Conservation (phyloP, 2,797 vertebrate species). For the Gadopsis bispinosus region DNA sequence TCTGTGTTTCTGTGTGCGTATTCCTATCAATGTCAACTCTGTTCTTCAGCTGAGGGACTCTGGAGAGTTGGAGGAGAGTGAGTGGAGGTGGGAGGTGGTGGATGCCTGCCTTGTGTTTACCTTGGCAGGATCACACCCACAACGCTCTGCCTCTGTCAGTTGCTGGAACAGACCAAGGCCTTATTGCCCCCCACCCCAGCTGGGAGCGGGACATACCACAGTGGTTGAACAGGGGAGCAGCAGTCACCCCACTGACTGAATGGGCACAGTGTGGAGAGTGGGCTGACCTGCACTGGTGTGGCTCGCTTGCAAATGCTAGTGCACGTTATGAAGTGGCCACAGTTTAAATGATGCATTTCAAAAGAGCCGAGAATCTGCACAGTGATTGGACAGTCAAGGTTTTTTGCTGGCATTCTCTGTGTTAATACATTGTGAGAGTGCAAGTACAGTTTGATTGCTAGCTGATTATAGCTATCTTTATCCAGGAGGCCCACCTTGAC, state of each 20-base stretch:
- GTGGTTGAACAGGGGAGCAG: slow-evolving; percentile 65
- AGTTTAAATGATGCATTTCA: slow-evolving; percentile 74
- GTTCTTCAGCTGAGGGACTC: slow-evolving; percentile 71
- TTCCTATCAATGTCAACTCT: slow-evolving; percentile 78
- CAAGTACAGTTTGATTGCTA: slow-evolving; percentile 10
- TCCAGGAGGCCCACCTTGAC: not conserved
- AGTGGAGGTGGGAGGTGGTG: slow-evolving; percentile 54
- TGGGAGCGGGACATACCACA: slow-evolving; percentile 79
- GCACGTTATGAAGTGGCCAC: slow-evolving; percentile 54
- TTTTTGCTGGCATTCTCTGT: slow-evolving; percentile 42
- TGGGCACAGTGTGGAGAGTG: slow-evolving; percentile 75
- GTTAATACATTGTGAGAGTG: slow-evolving; percentile 28
- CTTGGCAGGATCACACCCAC: slow-evolving; percentile 76
- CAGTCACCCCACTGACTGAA: slow-evolving; percentile 75
- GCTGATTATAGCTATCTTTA: slow-evolving; percentile 7
- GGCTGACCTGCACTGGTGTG: slow-evolving; percentile 48
- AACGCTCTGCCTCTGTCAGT: slow-evolving; percentile 62
- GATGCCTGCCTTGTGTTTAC: slow-evolving; percentile 81
- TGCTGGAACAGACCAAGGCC: slow-evolving; percentile 80
- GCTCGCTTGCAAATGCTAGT: slow-evolving; percentile 58
- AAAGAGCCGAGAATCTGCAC: slow-evolving; percentile 35
- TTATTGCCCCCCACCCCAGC: slow-evolving; percentile 78
- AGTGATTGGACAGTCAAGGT: slow-evolving; percentile 17
- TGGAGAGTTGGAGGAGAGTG: slow-evolving; percentile 55
- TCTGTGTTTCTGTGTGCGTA: slow-evolving; percentile 52